Conservation (phyloP, 2,797 vertebrate species). For the Valencia hispanica region DNA sequence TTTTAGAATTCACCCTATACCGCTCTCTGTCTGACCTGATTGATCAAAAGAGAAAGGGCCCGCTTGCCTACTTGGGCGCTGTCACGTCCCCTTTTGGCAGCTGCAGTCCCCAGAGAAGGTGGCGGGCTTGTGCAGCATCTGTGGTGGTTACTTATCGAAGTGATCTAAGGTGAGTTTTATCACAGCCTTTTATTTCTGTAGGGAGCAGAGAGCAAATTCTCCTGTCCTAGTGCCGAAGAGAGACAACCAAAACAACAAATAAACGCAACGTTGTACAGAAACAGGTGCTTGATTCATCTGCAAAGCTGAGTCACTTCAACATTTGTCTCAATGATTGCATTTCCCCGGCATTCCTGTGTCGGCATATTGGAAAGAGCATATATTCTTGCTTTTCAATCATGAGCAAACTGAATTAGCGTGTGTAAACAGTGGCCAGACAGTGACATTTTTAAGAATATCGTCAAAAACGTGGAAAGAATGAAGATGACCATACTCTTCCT, state of each 20-base stretch:
- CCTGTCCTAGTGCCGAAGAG: constrained; percentile 44
- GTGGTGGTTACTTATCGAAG: constrained; percentile 50
- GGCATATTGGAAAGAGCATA: constrained; percentile 36
- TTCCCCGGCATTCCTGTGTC: constrained; percentile 46
- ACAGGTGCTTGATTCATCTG: constrained; percentile 46
- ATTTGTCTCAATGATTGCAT: constrained; percentile 68
- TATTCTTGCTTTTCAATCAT: constrained; percentile 22
- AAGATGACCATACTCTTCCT: constrained; percentile 1
- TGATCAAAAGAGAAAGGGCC: constrained; percentile 74
- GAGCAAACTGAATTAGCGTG: constrained; percentile 38
- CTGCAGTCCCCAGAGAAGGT: constrained; percentile 54
- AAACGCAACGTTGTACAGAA: constrained; percentile 34
- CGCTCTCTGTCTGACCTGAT: constrained; percentile 64
- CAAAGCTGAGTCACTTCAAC: constrained; percentile 54
- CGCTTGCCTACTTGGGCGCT: constrained; percentile 59
- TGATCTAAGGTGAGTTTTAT: constrained; percentile 58
- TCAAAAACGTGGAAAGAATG: constrained; percentile 1
- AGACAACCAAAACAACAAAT: constrained; percentile 57
- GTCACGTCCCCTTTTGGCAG: constrained; percentile 63
- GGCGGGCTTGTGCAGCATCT: constrained; percentile 47
- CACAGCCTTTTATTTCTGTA: constrained; percentile 64
- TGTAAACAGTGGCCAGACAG: constrained; percentile 29
- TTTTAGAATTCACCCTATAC: constrained; percentile 64
- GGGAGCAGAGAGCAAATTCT: constrained; percentile 51
- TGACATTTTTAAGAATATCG: constrained; percentile 40